Evolutionary conservation across 2,113 vertebrate genomes (phyloP), one percentile per base, ranked within the genome.

Genomic region (Ammodramus savannarum): DNA sequence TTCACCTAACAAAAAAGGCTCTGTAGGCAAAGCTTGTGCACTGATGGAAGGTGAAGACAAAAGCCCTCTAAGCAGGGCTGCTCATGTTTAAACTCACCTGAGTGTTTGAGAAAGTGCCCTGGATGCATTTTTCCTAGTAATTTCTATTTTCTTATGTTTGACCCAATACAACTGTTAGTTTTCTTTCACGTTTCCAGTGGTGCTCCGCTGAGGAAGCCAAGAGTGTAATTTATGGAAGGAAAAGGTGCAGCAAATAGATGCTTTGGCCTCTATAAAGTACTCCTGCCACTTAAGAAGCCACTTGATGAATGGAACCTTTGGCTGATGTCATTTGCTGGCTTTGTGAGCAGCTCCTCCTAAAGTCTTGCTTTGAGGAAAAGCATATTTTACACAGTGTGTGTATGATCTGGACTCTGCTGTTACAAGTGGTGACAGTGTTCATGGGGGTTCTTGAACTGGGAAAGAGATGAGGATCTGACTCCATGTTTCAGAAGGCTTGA

Each of bases 311-410:
- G 36, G 49, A 54, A n/a, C 36, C 88, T 90, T 63, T 1, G 4
- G 52, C n/a, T 89, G 87, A 91, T 78, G 78, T 75, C 43, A 81
- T 74, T 49, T 92, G 51, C 68, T 95, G 91, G 65, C 85, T 90
- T 66, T 6, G 2, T 52, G 15, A 87, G 49, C 0, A 0, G 48
- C 26, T 82, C 55, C 68, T 81, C 71, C 77, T 58, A 31, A 73
- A 73, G 74, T 3, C 36, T 43, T 5, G 5, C 46, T 85, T 34
- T 1, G 21, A 93, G 80, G 20, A 62, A 91, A 93, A 85, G 16
- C 1, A 0, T 51, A 13, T 67, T 92, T 84, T 10, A 17, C 58
- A n/a, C 77, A 74, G 36, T 23, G 2, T 4, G 3, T n/a, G 16
- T 20, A 5, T 54, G 51, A 32, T 54, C 25, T 36, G 41, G 25